Conservation (phyloP, 2,113 vertebrate species). For the Leptocoma aspasia region DNA sequence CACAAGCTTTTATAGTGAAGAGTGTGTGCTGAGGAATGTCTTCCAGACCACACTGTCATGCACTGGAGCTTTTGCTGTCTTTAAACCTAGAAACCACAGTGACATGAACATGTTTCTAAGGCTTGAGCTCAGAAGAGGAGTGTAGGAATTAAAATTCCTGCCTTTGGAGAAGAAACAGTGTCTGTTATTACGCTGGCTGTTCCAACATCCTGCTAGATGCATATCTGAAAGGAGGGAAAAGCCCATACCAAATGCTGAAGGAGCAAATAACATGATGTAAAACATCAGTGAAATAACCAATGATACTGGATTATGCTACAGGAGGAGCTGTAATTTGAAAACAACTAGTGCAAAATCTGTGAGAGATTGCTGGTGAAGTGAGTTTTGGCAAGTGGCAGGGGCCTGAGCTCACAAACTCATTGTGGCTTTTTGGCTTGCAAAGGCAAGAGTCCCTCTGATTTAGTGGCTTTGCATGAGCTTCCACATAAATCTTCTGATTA, state of each 20-base stretch:
- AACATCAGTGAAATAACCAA: not conserved
- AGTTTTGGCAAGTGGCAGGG: not conserved
- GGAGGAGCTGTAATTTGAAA: not conserved
- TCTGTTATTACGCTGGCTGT: not conserved
- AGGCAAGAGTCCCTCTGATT: not conserved
- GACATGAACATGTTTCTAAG: not conserved
- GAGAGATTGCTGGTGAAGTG: not conserved
- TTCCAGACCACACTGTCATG: not conserved
- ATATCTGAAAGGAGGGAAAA: not conserved
- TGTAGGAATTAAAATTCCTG: not conserved
- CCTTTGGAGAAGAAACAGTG: not conserved
- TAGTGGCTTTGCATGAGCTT: not conserved
- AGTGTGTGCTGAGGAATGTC: not conserved
- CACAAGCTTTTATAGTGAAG: not conserved
- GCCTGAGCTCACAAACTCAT: not conserved
- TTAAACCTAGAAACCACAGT: not conserved
- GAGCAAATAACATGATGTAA: not conserved
- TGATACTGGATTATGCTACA: not conserved
- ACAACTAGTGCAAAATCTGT: not conserved
- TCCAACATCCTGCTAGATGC: not conserved
- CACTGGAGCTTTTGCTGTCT: not conserved
- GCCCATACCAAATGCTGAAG: not conserved
- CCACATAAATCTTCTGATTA: not conserved
- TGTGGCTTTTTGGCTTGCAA: not conserved
- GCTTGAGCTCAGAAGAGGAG: not conserved